Evolutionary conservation across 2,113 vertebrate genomes (phyloP).

Genomic region (Carettochelys insculpta): DNA sequence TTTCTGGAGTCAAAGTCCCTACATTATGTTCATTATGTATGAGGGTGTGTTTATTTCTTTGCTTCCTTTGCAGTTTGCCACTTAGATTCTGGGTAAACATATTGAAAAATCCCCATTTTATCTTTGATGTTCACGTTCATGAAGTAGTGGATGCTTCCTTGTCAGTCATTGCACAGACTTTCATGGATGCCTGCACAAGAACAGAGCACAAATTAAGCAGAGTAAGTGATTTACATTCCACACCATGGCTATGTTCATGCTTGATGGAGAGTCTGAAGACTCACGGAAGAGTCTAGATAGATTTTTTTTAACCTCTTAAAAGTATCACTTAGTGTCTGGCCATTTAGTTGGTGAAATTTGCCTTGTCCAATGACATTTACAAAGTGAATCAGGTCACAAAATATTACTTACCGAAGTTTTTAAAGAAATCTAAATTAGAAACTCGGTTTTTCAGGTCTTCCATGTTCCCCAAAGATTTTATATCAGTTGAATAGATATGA

Average conservation of each 20-base stretch:
- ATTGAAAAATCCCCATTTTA: constrained; percentile 98
- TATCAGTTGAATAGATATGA: not conserved
- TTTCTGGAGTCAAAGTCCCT: not conserved
- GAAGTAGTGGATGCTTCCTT: constrained; percentile 97
- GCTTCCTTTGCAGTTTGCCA: constrained; percentile 83
- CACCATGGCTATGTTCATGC: constrained; percentile 26
- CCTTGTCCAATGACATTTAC: not conserved
- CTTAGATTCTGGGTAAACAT: constrained; percentile 99
- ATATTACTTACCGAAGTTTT: not conserved
- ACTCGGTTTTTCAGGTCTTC: not conserved
- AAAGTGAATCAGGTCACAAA: not conserved
- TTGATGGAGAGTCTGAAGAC: constrained; percentile 38
- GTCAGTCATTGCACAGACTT: constrained; percentile 98
- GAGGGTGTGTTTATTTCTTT: constrained; percentile 16
- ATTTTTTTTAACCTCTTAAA: not conserved
- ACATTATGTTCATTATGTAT: not conserved
- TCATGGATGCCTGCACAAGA: constrained; percentile 99
- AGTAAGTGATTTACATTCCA: constrained; percentile 81
- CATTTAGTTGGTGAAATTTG: constrained; percentile 24
- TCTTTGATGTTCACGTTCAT: constrained; percentile 94
- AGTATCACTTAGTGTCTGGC: constrained; percentile 29
- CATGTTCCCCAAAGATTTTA: not conserved
- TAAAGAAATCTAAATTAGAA: not conserved
- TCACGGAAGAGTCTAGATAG: constrained; percentile 34
- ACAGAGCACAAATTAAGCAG: constrained; percentile 98